These are phyloP conservation scores for Oedothorax gibbosus DNA, from an alignment of 1,140 invertebrate species.

Conservation along the genomic window DNA sequence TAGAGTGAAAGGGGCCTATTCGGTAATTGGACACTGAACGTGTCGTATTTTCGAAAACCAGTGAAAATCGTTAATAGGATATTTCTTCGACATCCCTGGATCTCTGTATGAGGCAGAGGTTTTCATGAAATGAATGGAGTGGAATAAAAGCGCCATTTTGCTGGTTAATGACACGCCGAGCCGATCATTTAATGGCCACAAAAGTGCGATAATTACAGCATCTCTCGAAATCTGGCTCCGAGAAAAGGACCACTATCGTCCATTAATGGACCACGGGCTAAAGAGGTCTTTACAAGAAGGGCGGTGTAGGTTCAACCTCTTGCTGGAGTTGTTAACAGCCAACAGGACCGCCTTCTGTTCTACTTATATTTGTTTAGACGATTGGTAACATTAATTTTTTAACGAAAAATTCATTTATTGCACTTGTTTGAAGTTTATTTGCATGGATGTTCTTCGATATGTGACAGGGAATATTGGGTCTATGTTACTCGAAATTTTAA, in stretches of 20 bases:
- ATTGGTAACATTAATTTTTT: too few species aligned
- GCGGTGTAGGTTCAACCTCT: conserved; percentile 21
- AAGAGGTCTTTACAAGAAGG: conserved; percentile 10
- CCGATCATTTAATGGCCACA: conserved; percentile 48
- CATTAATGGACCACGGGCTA: conserved; percentile 31
- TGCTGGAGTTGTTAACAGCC: conserved; percentile 18
- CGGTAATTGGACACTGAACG: too few species aligned
- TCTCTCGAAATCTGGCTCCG: conserved; percentile 41
- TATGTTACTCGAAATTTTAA: too few species aligned
- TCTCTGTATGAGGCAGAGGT: conserved; percentile 25
- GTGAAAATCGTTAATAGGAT: too few species aligned
- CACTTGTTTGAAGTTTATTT: too few species aligned
- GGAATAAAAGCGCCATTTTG: conserved; percentile 55
- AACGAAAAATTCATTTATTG: too few species aligned
- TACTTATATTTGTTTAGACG: too few species aligned
- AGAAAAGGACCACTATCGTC: conserved; percentile 17
- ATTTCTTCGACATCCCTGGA: too few species aligned
- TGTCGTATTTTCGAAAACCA: too few species aligned
- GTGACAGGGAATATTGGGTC: too few species aligned
- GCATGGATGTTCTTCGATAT: too few species aligned
- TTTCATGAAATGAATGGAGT: conserved; percentile 38
- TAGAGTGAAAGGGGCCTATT: too few species aligned
- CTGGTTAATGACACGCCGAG: conserved; percentile 50
- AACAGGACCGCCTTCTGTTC: conserved; percentile 13
- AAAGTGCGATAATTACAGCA: conserved; percentile 56